Base-by-base conservation (phyloP, 1,140 invertebrate species). In the Drosophila bipectinata region DNA sequence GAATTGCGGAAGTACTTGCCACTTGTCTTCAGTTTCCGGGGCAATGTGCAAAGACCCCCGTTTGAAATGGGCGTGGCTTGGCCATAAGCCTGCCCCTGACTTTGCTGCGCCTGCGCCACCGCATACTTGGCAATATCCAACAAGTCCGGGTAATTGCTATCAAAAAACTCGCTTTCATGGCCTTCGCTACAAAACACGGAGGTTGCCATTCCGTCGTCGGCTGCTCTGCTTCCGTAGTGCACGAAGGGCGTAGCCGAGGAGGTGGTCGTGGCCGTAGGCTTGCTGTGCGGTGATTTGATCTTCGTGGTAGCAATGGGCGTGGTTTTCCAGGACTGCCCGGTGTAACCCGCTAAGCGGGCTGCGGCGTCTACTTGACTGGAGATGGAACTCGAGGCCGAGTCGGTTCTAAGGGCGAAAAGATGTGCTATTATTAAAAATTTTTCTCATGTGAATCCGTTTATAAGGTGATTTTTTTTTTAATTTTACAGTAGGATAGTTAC, bases 91-190 rank as follows among this genome's bases (percentile, higher is more conserved):
- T 74, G 75, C 9, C 91, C 91, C 7, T 90, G 79, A 28, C 67
- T 32, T 26, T 64, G 69, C 7, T 72, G 66, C 1, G 90, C 84
- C 75, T 92, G 91, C 1, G 89, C 82, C 61, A 92, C 92, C 37
- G 93, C 92, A 41, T 94, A 92, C 63, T 93, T 93, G 76, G 93
- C 94, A 77, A 94, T 93, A 90, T 95, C 95, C 76, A 96, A 92
- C 10, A 95, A 92, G 79, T 96, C 95, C 0, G 95, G 95, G 67
- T 94, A 95, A 68, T 95, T 94, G 81, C 93, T 93, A 87, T 94
- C 93, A 74, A 94, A 93, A 30, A 94, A 87, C 92, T 94, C 93
- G 82, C 93, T 93, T 87, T 93, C 94, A 44, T 93, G 92, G 9
- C 91, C 92, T 34, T 93, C 93, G 24, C 79, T 83, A 61, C 74